Conservation (phyloP, 2,888 invertebrate species). For the Ryuthela nishihirai region DNA sequence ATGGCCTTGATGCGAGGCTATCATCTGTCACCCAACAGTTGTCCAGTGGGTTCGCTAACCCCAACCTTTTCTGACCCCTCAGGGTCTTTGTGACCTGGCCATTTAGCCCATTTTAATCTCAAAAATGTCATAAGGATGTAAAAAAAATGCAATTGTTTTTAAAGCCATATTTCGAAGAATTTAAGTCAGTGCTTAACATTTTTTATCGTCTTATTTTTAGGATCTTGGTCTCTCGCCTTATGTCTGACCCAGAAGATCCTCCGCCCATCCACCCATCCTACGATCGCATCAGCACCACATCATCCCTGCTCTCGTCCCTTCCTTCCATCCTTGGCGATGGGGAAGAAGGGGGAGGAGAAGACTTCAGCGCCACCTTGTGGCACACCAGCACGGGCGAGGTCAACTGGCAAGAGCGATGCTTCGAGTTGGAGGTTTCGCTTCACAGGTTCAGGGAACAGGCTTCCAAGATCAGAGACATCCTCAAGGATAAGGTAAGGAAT, state of each 20-base stretch:
- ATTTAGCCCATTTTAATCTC: too few relatives aligned
- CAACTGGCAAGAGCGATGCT: constrained; percentile 84
- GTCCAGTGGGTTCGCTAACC: too few relatives aligned
- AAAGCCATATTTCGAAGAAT: background rate
- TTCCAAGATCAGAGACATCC: constrained; percentile 78
- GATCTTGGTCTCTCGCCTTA: background rate
- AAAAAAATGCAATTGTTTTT: too few relatives aligned
- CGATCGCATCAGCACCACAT: constrained; percentile 2
- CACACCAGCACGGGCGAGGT: constrained; percentile 47
- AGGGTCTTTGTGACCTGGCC: too few relatives aligned
- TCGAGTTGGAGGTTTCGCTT: constrained; percentile 77
- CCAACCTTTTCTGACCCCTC: too few relatives aligned
- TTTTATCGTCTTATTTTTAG: background rate
- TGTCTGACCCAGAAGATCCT: background rate
- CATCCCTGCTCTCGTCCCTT: constrained; percentile 7
- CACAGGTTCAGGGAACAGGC: constrained; percentile 83
- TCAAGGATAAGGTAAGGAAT: constrained; percentile 77
- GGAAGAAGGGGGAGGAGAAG: constrained; percentile 19
- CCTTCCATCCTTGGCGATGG: constrained; percentile 17
- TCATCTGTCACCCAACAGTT: too few relatives aligned
- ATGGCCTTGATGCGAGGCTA: too few relatives aligned
- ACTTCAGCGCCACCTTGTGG: constrained; percentile 9
- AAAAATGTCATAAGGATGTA: too few relatives aligned
- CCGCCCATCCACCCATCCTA: background rate
- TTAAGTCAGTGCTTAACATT: background rate